These are phyloP conservation scores for Whitmania pigra DNA, from an alignment of 1,140 invertebrate genomes.

Conservation along the genomic window DNA sequence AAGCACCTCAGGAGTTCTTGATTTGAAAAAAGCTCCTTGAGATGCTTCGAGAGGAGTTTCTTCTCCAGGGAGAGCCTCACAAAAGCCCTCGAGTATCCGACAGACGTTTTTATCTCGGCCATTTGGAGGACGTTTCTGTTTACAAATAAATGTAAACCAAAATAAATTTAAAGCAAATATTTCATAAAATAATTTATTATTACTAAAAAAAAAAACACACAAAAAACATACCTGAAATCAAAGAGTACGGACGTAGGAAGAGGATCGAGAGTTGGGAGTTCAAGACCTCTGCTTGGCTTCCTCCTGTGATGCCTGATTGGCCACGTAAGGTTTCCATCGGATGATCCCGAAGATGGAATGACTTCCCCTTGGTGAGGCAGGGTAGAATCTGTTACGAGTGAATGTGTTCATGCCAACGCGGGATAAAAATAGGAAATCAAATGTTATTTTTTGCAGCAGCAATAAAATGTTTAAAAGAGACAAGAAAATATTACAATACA, in stretches of 20 bases:
- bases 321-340: conserved; percentile 29
- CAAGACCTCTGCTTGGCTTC: conserved; percentile 25
- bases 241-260: conserved; percentile 71
- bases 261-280: conserved; percentile 42
- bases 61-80: conserved; percentile 92
- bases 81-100: conserved; percentile 91
- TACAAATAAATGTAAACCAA: conserved; percentile 27
- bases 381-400: not conserved
- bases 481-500: not conserved
- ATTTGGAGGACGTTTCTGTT: conserved; percentile 66
- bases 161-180: not conserved
- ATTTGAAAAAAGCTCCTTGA: conserved; percentile 75
- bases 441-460: no score
- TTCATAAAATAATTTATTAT: not conserved
- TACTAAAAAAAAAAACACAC: not conserved
- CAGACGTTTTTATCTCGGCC: conserved; percentile 77
- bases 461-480: no score
- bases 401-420: no score
- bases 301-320: conserved; percentile 25
- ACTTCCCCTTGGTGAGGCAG: not conserved
- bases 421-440: no score
- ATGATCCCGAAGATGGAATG: conserved; percentile 10
- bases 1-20: conserved; percentile 63
- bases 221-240: conserved; percentile 62
- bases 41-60: conserved; percentile 82